Evolutionary conservation across 2,888 invertebrate genomes (phyloP).

Genomic region (Dynastes maya): DNA sequence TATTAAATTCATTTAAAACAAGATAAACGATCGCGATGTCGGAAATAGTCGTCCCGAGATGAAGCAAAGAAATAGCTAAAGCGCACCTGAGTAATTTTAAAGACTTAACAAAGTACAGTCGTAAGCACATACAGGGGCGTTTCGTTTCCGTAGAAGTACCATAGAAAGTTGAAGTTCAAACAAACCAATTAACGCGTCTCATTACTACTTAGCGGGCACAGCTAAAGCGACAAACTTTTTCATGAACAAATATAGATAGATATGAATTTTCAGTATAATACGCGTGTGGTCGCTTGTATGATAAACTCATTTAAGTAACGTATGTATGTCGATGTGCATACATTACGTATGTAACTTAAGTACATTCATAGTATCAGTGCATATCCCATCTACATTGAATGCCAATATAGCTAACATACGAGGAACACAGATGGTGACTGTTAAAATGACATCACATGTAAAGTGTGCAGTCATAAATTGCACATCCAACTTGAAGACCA

Average conservation of each 20-base stretch:
- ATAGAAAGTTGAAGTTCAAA: conserved; percentile 24
- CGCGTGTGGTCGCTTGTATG: not conserved
- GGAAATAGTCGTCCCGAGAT: conserved; percentile 3
- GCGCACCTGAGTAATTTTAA: conserved; percentile 5
- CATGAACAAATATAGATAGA: not conserved
- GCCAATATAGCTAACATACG: not conserved
- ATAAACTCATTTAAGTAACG: not conserved
- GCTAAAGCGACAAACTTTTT: not conserved
- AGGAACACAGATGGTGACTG: not conserved
- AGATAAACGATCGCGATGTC: conserved; percentile 2
- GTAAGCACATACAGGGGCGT: not conserved
- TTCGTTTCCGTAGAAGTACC: conserved; percentile 4
- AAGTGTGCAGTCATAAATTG: not conserved
- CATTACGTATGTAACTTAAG: not conserved
- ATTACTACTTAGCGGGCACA: conserved; percentile 27
- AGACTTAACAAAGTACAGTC: not conserved
- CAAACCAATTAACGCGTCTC: conserved; percentile 20
- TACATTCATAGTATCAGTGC: not conserved
- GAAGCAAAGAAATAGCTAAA: conserved; percentile 1
- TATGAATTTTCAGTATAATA: not conserved
- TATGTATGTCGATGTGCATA: not conserved
- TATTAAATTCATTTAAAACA: conserved; percentile 32
- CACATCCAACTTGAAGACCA: not conserved
- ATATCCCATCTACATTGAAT: not conserved
- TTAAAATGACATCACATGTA: conserved; percentile 4